Evolutionary conservation across 2,888 invertebrate genomes (phyloP), one percentile per base, ranked within the genome.

Genomic region (Platypus cylindrus): DNA sequence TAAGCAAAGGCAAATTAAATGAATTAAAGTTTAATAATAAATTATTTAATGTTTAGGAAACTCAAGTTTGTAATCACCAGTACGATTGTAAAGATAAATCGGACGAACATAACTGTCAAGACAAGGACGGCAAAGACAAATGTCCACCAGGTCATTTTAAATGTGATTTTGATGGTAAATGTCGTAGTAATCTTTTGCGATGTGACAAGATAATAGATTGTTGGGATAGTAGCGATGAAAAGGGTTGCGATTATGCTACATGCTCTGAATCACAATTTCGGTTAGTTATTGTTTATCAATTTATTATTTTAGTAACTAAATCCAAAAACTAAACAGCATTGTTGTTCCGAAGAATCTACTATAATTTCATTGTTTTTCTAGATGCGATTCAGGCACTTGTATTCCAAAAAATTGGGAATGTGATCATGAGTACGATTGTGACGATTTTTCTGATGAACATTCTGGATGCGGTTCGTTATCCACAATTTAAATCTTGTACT

Each of bases 361-460:
- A 20, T 20, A 20, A 20, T 20, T 20, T 20, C 9, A 20, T 20
- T 27, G 4, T 26, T 30, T 30, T 33, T 37, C 3, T 49, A 71
- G 71, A 40, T 87, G 87, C 53, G 59, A 59, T 15, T 70, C 71
- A 42, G 78, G 77, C 1, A 63, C 68, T 13, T 90, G 90, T 51
- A 72, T 90, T 32, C 68, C 74, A 3, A 60, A 71, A 37, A 63
- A 58, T 30, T 72, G 71, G 64, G 70, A 75, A 27, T 89, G 89
- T 55, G 80, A 91, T 55, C 70, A 70, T 0, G 64, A 68, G n/a
- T 60, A 64, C 27, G 87, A 91, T 59, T 91, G 90, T 53, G 48
- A 55, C 0, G 87, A 89, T 56, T 65, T 62, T 8, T 76, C 78
- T 1, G 85, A 85, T 48, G 85, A 86, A 56, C 70, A 73, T 38